A percentile compares a stretch with the other conserved stretches of the same genome.
Conservation (phyloP, 2,113 vertebrate species). For the Meles meles region DNA sequence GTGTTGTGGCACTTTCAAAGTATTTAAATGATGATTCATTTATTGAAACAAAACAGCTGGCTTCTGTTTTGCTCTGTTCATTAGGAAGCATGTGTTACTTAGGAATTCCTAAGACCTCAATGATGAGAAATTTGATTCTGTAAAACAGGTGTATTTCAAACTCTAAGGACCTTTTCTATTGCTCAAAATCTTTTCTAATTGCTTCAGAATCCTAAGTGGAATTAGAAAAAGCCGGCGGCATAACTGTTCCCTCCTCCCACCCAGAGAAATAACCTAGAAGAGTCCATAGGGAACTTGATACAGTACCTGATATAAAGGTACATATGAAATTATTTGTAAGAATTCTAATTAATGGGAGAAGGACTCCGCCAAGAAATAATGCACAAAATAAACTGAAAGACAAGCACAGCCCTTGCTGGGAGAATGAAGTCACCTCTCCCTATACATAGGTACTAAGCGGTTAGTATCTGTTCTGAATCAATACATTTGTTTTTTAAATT, state of each 20-base stretch:
- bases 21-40: conserved; percentile 76
- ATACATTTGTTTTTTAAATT: background rate
- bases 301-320: background rate
- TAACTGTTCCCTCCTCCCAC: background rate
- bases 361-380: background rate
- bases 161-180: conserved; percentile 48
- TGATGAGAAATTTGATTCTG: conserved; percentile 68
- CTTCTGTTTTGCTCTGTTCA: conserved; percentile 67
- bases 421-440: background rate
- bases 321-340: background rate
- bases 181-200: conserved; percentile 65
- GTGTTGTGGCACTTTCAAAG: conserved; percentile 42
- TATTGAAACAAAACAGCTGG: conserved; percentile 74
- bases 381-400: background rate
- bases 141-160: conserved; percentile 56
- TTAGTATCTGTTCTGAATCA: background rate
- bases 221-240: conserved; percentile 37
- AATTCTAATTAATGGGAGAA: background rate
- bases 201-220: conserved; percentile 65
- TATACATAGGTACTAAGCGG: background rate
- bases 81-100: conserved; percentile 74
- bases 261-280: conserved; percentile 44
- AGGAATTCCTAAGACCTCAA: conserved; percentile 62
- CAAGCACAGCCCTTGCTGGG: background rate
- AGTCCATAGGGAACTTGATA: background rate